Base-by-base conservation (phyloP, 1,140 invertebrate species). In the Drosophila azteca region DNA sequence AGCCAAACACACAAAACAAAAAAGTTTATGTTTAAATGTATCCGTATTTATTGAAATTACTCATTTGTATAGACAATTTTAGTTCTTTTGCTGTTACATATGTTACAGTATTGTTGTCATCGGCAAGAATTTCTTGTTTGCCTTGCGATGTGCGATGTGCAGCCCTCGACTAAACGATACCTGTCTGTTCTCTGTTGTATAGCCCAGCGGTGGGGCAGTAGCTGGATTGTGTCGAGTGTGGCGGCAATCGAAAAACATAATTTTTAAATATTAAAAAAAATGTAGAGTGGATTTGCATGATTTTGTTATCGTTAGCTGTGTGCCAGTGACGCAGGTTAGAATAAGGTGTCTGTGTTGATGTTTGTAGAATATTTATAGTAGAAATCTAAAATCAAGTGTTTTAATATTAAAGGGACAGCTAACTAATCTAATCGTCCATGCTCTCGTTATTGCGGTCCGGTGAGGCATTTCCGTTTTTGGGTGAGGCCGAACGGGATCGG, bases 401-500 rank as follows among this genome's bases (percentile, higher is more conserved):
- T 69, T 87, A 87, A 69, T 79, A 87, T 87, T 87, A 87, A 82
- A 64, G 80, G 58, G 79, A 89, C 65, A 84, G 62, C 84, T 88
- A 88, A 74, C 77, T 84, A 77, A 78, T 90, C 88, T 90, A 90
- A 87, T 90, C 87, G 77, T 90, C 87, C 87, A 90, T 90, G 67
- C 87, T 90, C 79, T 90, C 87, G 62, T 87, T 90, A 64, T 81
- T 90, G 64, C 87, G 82, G 50, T 90, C 87, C 17, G 89, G 92
- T 75, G 92, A 92, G 65, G 89, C 61, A 55, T 81, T 90, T 91
- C 93, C 92, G 85, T 93, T 92, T 79, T 92, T 93, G 83, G 92
- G 91, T 48, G 80, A 87, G 64, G 79, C 92, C 58, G 83, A 88
- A 22, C 83, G 83, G 11, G 83, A 88, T 49, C 83, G 83, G 26